Percentiles rank a stretch among this genome's conserved stretches.
Evolutionary conservation across 2,113 vertebrate genomes (phyloP).

Genomic region (Hippotragus niger): DNA sequence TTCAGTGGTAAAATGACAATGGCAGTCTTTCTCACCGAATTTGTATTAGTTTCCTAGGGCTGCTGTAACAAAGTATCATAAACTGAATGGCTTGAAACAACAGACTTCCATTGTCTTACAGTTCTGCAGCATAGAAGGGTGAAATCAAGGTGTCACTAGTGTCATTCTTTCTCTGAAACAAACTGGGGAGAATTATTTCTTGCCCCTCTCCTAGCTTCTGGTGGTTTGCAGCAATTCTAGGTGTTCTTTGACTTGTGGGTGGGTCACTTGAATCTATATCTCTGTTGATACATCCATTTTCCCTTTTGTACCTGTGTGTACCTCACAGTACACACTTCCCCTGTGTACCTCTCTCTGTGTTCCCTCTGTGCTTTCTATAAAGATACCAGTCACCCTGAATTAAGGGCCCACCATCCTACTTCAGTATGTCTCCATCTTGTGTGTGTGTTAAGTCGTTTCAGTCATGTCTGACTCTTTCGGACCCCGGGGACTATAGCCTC

Average conservation of each 20-base stretch:
- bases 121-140: not conserved
- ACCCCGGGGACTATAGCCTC: not conserved
- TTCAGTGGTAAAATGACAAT: not conserved
- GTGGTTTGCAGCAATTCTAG: not conserved
- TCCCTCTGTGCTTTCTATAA: not conserved
- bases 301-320: not conserved
- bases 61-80: not conserved
- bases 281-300: not conserved
- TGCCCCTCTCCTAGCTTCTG: not conserved
- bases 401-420: not conserved
- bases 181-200: not conserved
- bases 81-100: not conserved
- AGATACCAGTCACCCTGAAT: not conserved
- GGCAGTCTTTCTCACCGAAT: not conserved
- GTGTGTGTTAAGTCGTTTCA: not conserved
- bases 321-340: not conserved
- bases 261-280: accelerated
- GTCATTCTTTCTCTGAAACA: not conserved
- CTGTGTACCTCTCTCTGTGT: not conserved
- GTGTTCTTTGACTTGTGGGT: not conserved
- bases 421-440: not conserved
- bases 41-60: not conserved
- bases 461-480: not conserved
- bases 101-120: not conserved
- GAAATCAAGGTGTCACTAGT: not conserved